Evolutionary conservation across 2,888 invertebrate genomes (phyloP), one percentile per base, ranked within the genome.

Genomic region (Luperina testacea): DNA sequence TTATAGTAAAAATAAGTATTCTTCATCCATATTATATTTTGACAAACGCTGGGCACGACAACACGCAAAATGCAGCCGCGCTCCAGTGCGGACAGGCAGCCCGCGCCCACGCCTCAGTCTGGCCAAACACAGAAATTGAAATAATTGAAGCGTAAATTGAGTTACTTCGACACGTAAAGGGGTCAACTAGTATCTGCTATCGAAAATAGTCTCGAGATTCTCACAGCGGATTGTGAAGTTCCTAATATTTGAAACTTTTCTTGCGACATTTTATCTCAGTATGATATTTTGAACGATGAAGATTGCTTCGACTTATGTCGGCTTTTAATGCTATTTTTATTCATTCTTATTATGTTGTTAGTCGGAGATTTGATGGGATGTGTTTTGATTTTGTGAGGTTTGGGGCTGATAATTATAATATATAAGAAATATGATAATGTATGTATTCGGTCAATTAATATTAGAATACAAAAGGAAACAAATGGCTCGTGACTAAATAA

Each of bases 91-190:
- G 38, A 6, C 38, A 38, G 38, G 7, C 38, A 38, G 38, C 38
- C 7, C 38, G 38, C 38, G 38, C 0, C 6, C 38, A 6, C 38
- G 38, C 5, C 38, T 38, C 38, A 0, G 38, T 38, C 38, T 38
- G 38, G 6, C 38, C 38, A 38, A 38, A 38, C 38, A 38, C 38
- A 73, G 77, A 73, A 72, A 80, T 77, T 81, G 85, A 87, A 85
- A 85, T 88, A 85, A 77, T 77, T 53, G 81, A 81, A 85, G 63
- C 63, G 65, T 72, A 73, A 73, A 85, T 85, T 85, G 77, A 81
- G 85, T 85, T 85, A 85, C 85, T 87, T 13, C 65, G 38, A 84
- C 74, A 80, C 64, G 51, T 74, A 57, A 74, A 67, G 61, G 64
- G 76, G 76, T 80, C 74, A 77, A 77, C 57, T 69, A 77, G 68